Evolutionary conservation across 1,140 invertebrate genomes (phyloP).

Genomic region (Leptopilina boulardi): DNA sequence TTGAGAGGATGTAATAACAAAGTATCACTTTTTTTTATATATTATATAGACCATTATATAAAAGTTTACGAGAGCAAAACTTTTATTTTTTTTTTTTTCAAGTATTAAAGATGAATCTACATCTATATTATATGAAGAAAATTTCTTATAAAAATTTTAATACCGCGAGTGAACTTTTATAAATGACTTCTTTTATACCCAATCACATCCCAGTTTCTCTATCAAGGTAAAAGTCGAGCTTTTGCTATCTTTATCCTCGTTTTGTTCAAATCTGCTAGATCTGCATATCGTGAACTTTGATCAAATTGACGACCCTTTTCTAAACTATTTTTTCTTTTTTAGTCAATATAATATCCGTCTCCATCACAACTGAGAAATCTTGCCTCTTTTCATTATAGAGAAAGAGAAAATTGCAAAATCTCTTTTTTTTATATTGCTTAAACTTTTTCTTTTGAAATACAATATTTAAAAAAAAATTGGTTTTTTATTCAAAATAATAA

Average conservation of each 20-base stretch:
- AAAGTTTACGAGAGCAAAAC: too few relatives aligned
- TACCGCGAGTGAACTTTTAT: background rate
- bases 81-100: too few relatives aligned
- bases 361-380: constrained; percentile 10
- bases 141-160: background rate
- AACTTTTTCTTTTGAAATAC: too few relatives aligned
- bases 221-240: constrained; percentile 7
- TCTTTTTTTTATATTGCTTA: background rate
- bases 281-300: constrained; percentile 19
- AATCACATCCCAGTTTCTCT: background rate
- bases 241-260: background rate
- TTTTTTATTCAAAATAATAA: too few relatives aligned
- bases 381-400: constrained; percentile 3
- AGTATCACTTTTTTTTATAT: too few relatives aligned
- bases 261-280: constrained; percentile 23
- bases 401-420: background rate
- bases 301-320: constrained; percentile 20
- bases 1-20: too few relatives aligned
- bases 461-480: too few relatives aligned
- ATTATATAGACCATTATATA: too few relatives aligned
- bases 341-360: constrained; percentile 25
- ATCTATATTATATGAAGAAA: too few relatives aligned
- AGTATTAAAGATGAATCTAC: too few relatives aligned
- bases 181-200: background rate
- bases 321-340: background rate